A percentile compares a stretch with the other conserved stretches of the same genome.
Evolutionary conservation across 1,140 invertebrate genomes (phyloP).

Genomic region (Drosophila kohkoa): DNA sequence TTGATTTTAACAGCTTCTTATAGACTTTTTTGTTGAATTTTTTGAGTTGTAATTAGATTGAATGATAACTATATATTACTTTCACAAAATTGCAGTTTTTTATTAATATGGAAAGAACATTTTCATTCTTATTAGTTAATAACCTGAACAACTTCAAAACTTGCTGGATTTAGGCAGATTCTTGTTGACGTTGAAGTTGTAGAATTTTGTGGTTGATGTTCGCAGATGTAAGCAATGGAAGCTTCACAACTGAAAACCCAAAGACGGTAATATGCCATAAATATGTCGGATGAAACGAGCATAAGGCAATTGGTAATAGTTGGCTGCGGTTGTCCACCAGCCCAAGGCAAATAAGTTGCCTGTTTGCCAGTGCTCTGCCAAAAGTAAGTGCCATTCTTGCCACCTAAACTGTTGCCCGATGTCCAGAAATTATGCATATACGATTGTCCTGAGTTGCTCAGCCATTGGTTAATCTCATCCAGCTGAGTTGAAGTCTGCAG

Average conservation of each 20-base stretch:
- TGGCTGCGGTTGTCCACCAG: constrained; percentile 24
- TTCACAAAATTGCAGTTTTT: no score
- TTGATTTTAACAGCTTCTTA: no score
- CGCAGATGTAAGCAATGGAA: constrained; percentile 30
- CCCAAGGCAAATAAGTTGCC: constrained; percentile 52
- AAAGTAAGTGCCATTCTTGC: constrained; percentile 29
- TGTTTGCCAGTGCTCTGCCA: constrained; percentile 57
- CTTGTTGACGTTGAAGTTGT: background rate
- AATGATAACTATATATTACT: no score
- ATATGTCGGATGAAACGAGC: no score
- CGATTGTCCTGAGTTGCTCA: background rate
- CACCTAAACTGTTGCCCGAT: constrained; percentile 53
- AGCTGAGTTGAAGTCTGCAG: constrained; percentile 41
- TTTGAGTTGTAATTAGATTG: no score
- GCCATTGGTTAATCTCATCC: constrained; percentile 38
- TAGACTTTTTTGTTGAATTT: no score
- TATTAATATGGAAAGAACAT: no score
- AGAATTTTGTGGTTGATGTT: constrained; percentile 18
- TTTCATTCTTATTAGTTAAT: background rate
- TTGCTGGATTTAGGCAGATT: constrained; percentile 41
- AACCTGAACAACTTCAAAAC: constrained; percentile 37
- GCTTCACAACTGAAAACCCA: no score
- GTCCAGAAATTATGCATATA: constrained; percentile 50
- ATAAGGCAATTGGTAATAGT: constrained; percentile 4
- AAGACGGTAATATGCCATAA: no score